Conservation (phyloP, 2,113 vertebrate genomes). For the Lonchura striata region DNA sequence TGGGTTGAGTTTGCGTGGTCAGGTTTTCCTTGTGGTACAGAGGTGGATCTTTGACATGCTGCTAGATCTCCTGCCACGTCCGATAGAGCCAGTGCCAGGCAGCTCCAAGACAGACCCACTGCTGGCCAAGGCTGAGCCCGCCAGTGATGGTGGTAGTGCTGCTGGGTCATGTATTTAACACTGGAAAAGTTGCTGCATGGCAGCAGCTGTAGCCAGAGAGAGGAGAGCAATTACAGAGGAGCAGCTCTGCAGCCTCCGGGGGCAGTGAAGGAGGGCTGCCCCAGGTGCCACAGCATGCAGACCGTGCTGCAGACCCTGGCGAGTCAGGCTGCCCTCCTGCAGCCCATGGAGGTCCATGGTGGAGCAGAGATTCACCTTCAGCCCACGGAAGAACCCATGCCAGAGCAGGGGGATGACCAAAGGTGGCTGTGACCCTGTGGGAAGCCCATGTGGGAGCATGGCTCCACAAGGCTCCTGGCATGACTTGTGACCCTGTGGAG, state of each 20-base stretch:
- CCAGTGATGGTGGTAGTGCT: background rate
- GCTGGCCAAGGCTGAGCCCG: background rate
- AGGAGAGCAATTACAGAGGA: background rate
- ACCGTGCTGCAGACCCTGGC: fast-evolving
- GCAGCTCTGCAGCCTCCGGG: background rate
- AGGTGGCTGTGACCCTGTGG: background rate
- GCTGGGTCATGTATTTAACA: background rate
- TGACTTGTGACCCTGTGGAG: no score
- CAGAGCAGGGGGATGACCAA: background rate
- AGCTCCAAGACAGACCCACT: background rate
- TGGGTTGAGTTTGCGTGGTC: background rate
- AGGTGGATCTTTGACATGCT: background rate
- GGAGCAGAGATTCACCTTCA: background rate
- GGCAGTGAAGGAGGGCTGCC: background rate
- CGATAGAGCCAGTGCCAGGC: background rate
- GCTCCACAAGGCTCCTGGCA: background rate
- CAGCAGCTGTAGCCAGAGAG: background rate
- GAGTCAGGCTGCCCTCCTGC: background rate
- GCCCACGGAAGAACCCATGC: fast-evolving
- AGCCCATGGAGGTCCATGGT: background rate
- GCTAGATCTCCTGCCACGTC: background rate
- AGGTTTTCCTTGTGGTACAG: background rate
- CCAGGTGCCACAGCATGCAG: background rate
- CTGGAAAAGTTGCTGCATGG: fast-evolving
- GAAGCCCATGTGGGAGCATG: background rate